Base-by-base conservation (phyloP, 2,888 invertebrate genomes). In the Dasysyrphus albostriatus region DNA sequence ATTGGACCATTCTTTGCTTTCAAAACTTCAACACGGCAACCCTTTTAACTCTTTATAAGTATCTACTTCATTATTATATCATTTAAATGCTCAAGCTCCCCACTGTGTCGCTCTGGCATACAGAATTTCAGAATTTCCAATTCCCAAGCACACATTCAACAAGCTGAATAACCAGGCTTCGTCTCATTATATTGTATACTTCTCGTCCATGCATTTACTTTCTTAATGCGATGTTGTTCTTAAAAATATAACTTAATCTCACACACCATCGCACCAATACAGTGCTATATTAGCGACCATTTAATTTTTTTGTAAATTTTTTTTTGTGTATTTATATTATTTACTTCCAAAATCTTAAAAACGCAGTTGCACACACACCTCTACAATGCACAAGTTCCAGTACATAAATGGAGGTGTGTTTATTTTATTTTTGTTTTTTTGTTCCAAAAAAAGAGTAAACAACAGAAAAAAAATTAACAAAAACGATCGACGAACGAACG, bases 341-440 rank as follows among this genome's bases (percentile, higher is more conserved):
- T 83, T 82, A 85, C 85, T 82, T 78, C 85, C 85, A 78, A 85
- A 85, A 77, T 85, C 56, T 85, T 47, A 77, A 85, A 82, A 85
- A 85, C 85, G 85, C 82, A 85, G 85, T 85, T 85, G 85, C 85
- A 82, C 85, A 85, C 82, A 78, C 77, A 85, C 74, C 49, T 37
- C 51, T 42, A 24, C 44, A 74, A 14, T 82, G 82, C 77, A 82
- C 69, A 78, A n/a, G 32, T 16, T 81, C 69, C 42, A 59, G 74
- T 47, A 85, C 82, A 74, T 8, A n/a, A 16, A 74, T 14, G 47
- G 47, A 61, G 47, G 67, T 61, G n/a, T 81, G 61, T 73, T 82
- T 74, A 32, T 73, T 67, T 49, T 63, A 19, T 67, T 72, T 49
- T 24, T 19, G 16, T 16, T 72, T 49, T 14, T 59, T 56, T 67